phyloP scores from a whole-genome alignment of 2,113 vertebrate species.

The Sus scrofa region T2T-Sscrofa CM000813.6:74623001-74623500 shows the following conservation, averaged over 20 bases:
- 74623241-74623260: neutral
- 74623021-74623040: conserved; percentile 56
- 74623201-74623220: neutral
- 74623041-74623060: conserved; percentile 42
- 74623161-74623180: neutral
- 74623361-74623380: neutral
- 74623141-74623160: neutral
- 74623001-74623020: conserved; percentile 1
- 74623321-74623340: neutral
- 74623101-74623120: conserved; percentile 58
- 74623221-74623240: neutral
- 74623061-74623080: conserved; percentile 30
- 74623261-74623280: neutral
- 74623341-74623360: neutral
- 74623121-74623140: conserved; percentile 45
- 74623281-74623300: neutral
- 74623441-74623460: neutral
- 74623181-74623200: neutral
- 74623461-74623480: neutral
- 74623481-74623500: neutral
- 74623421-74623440: too few relatives aligned
- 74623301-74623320: neutral
- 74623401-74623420: neutral
- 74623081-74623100: conserved; percentile 30
- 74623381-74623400: neutral